These are phyloP conservation scores for Belonocnema kinseyi DNA, from an alignment of 1,140 invertebrate genomes.

Conservation along the genomic window DNA sequence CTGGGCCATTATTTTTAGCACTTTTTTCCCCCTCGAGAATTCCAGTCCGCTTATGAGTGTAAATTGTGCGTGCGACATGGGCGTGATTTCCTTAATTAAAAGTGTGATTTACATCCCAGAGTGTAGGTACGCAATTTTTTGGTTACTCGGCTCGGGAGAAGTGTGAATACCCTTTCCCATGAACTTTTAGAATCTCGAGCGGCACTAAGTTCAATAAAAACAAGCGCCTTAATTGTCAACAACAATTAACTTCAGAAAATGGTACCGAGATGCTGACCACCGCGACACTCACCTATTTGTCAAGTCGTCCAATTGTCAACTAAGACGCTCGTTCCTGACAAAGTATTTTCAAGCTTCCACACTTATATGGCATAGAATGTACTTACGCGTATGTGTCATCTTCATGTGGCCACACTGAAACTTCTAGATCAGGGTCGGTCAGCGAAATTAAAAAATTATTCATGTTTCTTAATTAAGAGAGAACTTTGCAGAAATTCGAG, in stretches of 20 bases:
- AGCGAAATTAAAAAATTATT: slow-evolving; percentile 8
- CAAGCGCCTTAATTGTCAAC: slow-evolving; percentile 45
- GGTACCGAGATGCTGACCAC: slow-evolving; percentile 34
- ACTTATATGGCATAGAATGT: background rate
- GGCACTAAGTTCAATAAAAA: slow-evolving; percentile 42
- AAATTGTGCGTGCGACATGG: background rate
- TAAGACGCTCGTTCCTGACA: slow-evolving; percentile 4
- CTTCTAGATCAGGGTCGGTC: background rate
- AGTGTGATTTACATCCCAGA: slow-evolving; percentile 37
- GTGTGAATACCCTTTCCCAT: slow-evolving; percentile 45
- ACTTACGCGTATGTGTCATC: background rate
- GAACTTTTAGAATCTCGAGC: slow-evolving; percentile 33
- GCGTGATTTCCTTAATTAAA: slow-evolving; percentile 43
- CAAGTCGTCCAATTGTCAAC: slow-evolving; percentile 34
- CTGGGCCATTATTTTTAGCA: too few relatives aligned
- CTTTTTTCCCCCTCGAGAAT: too few relatives aligned
- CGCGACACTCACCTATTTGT: slow-evolving; percentile 30
- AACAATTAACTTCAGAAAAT: slow-evolving; percentile 46
- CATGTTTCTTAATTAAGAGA: background rate
- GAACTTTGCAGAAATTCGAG: background rate
- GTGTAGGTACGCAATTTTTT: background rate
- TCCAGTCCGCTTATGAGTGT: too few relatives aligned
- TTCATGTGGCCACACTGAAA: slow-evolving; percentile 11
- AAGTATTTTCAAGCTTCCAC: slow-evolving; percentile 16
- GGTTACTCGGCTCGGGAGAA: slow-evolving; percentile 31